Evolutionary conservation across 2,797 vertebrate species (phyloP), one percentile per base, ranked within the genome.

Genomic region (Apogon talboti): DNA sequence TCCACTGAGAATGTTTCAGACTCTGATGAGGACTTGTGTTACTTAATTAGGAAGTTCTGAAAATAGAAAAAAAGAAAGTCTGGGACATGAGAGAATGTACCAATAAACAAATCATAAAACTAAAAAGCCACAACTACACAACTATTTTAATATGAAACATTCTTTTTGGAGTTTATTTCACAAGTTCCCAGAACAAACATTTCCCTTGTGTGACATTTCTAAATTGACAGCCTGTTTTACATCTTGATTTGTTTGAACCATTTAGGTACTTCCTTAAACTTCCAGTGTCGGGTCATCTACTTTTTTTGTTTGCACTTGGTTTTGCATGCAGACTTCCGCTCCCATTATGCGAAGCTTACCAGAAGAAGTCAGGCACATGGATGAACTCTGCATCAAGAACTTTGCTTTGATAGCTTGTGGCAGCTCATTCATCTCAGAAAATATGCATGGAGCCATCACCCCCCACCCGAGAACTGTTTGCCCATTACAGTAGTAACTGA

Each of bases 201-300:
- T 78, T 56, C 61, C 56, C 74, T 54, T 12, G 15, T 68, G 65
- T 74, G 64, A 79, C 76, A 77, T 68, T 76, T 71, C 41, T 69
- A 71, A 85, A 83, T 33, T 66, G 74, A 87, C 74, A 73, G 70
- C 46, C 40, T 2, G 11, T 46, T 18, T 75, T 55, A 78, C 43
- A 76, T 60, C 84, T 74, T 53, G 24, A 49, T 85, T 83, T 88
- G 76, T 84, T 86, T 83, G 70, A 89, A 87, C 89, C 71, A 81
- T 85, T 83, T 64, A 74, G 60, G 68, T 19, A 48, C 71, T 49
- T 86, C 66, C 78, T 84, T 72, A 14, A 19, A 71, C 79, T 74
- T 80, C 74, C 13, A n/a, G n/a, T n/a, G n/a, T n/a, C n/a, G n/a
- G n/a, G n/a, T n/a, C n/a, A 18, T 86, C 54, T 46, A 19, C 58